Percentiles rank a stretch among this genome's conserved stretches.
phyloP scores from a whole-genome alignment of 64 coral and sea anemone genomes.

The Montipora foliosa region DNA sequence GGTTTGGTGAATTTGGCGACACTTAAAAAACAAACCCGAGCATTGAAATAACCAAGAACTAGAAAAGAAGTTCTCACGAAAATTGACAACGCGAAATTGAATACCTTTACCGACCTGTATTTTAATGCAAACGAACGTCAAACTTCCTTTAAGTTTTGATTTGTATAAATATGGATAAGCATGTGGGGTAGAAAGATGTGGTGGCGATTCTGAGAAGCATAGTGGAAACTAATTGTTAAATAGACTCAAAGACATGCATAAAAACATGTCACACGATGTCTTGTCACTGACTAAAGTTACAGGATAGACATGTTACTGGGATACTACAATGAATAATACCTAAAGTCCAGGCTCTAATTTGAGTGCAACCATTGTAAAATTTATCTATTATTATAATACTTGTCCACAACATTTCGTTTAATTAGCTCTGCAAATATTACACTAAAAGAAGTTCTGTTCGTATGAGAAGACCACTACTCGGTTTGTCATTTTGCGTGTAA shows the following conservation, averaged over 20 bases:
- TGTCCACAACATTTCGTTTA: not conserved
- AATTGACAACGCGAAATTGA: not conserved
- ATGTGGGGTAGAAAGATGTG: not conserved
- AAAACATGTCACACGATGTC: not conserved
- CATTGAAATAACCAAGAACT: not conserved
- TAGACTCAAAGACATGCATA: not conserved
- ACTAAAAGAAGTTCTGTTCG: not conserved
- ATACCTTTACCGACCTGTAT: conserved; percentile 10
- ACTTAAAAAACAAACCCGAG: not conserved
- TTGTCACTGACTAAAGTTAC: not conserved
- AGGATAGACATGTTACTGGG: not conserved
- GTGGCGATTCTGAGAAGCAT: not conserved
- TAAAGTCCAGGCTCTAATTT: not conserved
- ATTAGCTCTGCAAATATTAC: not conserved
- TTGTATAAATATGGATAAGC: conserved; percentile 4
- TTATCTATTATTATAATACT: not conserved
- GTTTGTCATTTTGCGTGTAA: not conserved
- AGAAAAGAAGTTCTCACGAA: not conserved
- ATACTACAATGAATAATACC: not conserved
- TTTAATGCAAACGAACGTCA: not conserved
- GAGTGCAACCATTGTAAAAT: conserved; percentile 6
- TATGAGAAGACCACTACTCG: not conserved
- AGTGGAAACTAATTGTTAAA: conserved; percentile 3
- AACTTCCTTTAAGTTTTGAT: conserved; percentile 3
- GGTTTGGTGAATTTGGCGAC: not conserved